A percentile compares a stretch with the other conserved stretches of the same genome.
Evolutionary conservation across 2,888 invertebrate species (phyloP).

Genomic region (Synergus umbraculus): DNA sequence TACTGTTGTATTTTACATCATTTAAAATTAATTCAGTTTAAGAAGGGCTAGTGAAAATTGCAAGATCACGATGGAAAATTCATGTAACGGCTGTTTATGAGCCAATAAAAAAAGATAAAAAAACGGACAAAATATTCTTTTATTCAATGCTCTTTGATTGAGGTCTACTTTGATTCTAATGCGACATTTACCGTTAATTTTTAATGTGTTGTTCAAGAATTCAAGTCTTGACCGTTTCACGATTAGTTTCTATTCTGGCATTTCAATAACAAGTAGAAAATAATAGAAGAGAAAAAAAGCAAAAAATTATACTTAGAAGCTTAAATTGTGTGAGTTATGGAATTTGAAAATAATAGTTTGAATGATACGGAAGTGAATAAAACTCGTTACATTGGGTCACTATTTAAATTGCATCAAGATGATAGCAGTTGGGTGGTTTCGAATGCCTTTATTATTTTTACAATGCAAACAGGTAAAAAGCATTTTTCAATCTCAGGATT

Average conservation of each 20-base stretch:
- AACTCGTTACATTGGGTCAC: conserved; percentile 63
- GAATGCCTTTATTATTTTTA: conserved; percentile 93
- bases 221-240: conserved; percentile 6
- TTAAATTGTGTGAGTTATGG: conserved; percentile 50
- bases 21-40: conserved; percentile 35
- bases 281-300: not conserved
- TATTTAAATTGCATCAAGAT: conserved; percentile 84
- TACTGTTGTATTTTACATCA: conserved; percentile 54
- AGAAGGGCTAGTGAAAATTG: conserved; percentile 44
- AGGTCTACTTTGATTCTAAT: conserved; percentile 50
- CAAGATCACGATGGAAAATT: conserved; percentile 56
- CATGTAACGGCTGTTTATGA: conserved; percentile 68
- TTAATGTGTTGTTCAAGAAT: conserved; percentile 64
- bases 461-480: conserved; percentile 91
- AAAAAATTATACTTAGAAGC: not conserved
- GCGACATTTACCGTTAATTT: conserved; percentile 56
- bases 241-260: conserved; percentile 8
- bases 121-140: conserved; percentile 46
- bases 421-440: conserved; percentile 94
- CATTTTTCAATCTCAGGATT: not conserved
- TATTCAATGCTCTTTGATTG: conserved; percentile 47
- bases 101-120: conserved; percentile 70
- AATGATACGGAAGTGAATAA: conserved; percentile 61
- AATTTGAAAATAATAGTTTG: conserved; percentile 49
- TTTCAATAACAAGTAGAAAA: conserved; percentile 41